phyloP scores from a whole-genome alignment of 64 coral and sea anemone genomes.

The Exaiptasia diaphana region DNA sequence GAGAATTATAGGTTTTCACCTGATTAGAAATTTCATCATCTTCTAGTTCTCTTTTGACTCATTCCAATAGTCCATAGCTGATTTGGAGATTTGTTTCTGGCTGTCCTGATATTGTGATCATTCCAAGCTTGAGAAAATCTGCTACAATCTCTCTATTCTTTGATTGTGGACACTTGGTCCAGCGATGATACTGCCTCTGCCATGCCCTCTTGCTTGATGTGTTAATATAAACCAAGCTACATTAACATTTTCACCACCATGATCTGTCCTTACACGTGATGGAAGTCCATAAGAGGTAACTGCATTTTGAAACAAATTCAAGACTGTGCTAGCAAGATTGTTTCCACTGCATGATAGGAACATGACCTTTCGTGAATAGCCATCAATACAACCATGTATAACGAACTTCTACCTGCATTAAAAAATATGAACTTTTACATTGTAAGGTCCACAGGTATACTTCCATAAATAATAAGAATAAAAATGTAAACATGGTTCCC shows the following conservation, averaged over 20 bases:
- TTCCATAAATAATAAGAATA: too few species aligned
- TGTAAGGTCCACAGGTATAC: too few species aligned
- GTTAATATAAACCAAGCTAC: constrained; percentile 22
- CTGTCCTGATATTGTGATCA: constrained; percentile 48
- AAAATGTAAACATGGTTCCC: too few species aligned
- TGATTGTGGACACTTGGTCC: constrained; percentile 19
- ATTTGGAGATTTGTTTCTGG: constrained; percentile 42
- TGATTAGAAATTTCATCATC: too few species aligned
- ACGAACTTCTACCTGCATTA: constrained; percentile 10
- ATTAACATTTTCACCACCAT: constrained; percentile 24
- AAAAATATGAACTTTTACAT: too few species aligned
- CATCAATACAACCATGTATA: neutral
- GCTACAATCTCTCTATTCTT: constrained; percentile 5
- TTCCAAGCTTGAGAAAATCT: constrained; percentile 12
- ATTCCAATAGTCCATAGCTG: constrained; percentile 45
- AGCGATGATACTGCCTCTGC: constrained; percentile 14
- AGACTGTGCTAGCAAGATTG: neutral
- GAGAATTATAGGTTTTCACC: too few species aligned
- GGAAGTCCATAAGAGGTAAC: neutral
- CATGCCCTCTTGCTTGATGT: neutral
- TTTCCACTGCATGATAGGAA: neutral
- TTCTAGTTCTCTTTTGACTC: too few species aligned
- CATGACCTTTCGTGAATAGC: neutral
- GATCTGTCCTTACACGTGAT: constrained; percentile 2
- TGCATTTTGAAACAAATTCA: neutral